phyloP scores from a whole-genome alignment of 2,113 vertebrate genomes.

The Ariopsis seemanni region DNA sequence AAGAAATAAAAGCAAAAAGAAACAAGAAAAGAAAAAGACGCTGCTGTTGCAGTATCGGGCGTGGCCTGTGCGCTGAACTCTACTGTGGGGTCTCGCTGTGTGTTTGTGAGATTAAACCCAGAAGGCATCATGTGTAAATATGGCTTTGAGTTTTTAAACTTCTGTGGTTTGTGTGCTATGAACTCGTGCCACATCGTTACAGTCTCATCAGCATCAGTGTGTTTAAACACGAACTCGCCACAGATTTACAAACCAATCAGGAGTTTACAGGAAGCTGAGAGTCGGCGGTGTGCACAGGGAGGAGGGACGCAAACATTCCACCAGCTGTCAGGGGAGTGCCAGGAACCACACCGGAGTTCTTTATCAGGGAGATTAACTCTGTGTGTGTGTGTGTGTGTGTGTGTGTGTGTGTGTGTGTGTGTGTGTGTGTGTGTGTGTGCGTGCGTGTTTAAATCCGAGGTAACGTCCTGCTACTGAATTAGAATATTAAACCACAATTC shows the following conservation, averaged over 20 bases:
- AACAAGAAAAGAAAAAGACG: not conserved
- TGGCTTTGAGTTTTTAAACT: not conserved
- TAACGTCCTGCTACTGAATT: not conserved
- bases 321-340: not conserved
- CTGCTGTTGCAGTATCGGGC: too few species aligned
- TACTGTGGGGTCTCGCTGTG: too few species aligned
- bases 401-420: not conserved
- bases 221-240: not conserved
- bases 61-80: too few species aligned
- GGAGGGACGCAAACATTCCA: not conserved
- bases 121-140: not conserved
- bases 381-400: constrained; percentile 1
- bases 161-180: not conserved
- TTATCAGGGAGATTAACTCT: not conserved
- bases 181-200: not conserved
- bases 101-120: too few species aligned
- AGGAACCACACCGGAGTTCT: not conserved
- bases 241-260: not conserved
- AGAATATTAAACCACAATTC: not conserved
- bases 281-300: not conserved
- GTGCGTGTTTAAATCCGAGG: not conserved
- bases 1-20: not conserved
- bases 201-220: not conserved
- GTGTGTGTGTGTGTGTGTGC: not conserved
- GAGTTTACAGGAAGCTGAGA: not conserved